Evolutionary conservation across 2,888 invertebrate species (phyloP), one percentile per base, ranked within the genome.

Genomic region (Colletes collaris): DNA sequence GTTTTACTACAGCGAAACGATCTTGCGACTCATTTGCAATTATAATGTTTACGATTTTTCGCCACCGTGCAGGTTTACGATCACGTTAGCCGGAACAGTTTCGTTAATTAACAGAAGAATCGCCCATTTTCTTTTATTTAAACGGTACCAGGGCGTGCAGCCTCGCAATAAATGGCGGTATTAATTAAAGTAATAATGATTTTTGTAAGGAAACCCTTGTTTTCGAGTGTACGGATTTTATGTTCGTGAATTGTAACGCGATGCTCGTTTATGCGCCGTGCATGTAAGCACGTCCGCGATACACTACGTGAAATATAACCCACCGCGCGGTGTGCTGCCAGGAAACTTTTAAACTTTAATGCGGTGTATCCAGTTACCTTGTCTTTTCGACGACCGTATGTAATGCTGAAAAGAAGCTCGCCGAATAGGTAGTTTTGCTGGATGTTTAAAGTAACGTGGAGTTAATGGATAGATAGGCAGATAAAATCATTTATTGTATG

Each of bases 101-200:
- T 60, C 52, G 77, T 83, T 79, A 76, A 84, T 84, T 85, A 84
- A 81, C 56, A 66, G 50, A 50, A 52, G 35, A 58, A 56, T 64
- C 71, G 60, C 19, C 6, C 6, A 8, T 27, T 8, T 40, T 50
- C 44, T 63, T 56, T 65, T 44, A 52, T 65, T 74, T 64, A 46
- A 65, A 69, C 52, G 52, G 49, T 35, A 49, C 55, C 16, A 49
- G 40, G 40, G 27, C 58, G 67, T 63, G 55, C 53, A 59, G 76
- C 55, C 40, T 50, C 68, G 59, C 46, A 19, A 37, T 67, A 67
- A 73, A 79, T 56, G 81, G 27, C 53, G 63, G 66, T 67, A 77
- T 83, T 84, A 84, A 83, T 85, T 79, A 83, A 49, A 16, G 56
- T 16, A 73, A 59, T 60, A 68, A 65, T 56, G 74, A 81, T 81